A percentile compares a stretch with the other conserved stretches of the same genome.
These are phyloP conservation scores for Catostylus mosaicus DNA, from an alignment of 30 jellyfish, hydroid and myxozoan genomes.

Conservation along the genomic window DNA sequence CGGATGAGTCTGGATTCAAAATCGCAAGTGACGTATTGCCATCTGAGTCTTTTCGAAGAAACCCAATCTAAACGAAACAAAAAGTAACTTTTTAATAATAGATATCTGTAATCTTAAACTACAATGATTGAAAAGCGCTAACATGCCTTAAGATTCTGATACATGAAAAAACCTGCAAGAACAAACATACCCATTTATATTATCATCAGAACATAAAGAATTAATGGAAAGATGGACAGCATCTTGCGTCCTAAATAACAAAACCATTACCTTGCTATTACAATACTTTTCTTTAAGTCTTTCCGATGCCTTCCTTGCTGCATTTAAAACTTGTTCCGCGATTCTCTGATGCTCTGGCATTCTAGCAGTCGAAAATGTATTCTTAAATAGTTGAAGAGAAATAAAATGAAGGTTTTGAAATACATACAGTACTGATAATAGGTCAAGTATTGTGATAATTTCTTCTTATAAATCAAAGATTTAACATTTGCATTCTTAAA, in stretches of 20 bases:
- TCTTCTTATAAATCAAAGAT: no score
- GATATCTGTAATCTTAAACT: no score
- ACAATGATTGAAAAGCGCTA: no score
- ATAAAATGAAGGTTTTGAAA: background rate
- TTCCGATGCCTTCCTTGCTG: constrained; percentile 84
- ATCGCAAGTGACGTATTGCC: constrained; percentile 87
- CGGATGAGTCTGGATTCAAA: constrained; percentile 87
- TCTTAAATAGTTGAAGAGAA: background rate
- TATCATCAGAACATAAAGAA: no score
- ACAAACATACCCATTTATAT: no score
- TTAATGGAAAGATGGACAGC: no score
- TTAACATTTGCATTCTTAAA: no score
- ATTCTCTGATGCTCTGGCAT: constrained; percentile 74
- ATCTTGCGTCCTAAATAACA: no score
- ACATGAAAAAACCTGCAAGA: no score
- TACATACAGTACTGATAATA: no score
- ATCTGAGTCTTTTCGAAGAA: constrained; percentile 70
- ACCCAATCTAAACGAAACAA: constrained; percentile 82
- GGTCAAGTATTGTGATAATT: no score
- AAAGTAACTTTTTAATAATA: background rate
- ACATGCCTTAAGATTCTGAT: no score
- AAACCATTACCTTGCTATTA: constrained; percentile 72
- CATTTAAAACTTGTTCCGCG: constrained; percentile 58
- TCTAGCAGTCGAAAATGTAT: background rate
- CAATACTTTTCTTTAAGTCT: constrained; percentile 65